Evolutionary conservation across 35 echinoderm and acorn worm genomes (phyloP).

Genomic region (Amphiura filiformis): DNA sequence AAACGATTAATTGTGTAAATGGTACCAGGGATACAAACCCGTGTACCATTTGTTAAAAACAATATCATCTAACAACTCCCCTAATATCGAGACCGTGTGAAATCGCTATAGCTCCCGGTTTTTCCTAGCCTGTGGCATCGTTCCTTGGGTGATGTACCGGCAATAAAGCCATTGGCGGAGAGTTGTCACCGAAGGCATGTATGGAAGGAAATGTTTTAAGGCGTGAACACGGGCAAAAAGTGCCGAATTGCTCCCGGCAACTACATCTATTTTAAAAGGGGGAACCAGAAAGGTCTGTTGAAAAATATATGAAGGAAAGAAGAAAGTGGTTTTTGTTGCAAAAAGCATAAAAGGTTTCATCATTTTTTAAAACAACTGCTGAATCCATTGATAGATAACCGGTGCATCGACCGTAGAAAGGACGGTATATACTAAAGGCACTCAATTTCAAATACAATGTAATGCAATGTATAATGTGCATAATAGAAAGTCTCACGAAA

Average conservation of each 20-base stretch:
- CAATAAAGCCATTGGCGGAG: conserved; percentile 4
- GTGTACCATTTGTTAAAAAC: conserved; percentile 15
- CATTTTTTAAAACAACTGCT: neutral
- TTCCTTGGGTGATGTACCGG: conserved; percentile 3
- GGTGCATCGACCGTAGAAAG: neutral
- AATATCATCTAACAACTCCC: neutral
- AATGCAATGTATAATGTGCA: no score
- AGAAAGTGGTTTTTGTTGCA: neutral
- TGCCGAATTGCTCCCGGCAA: neutral
- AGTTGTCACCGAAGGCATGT: neutral
- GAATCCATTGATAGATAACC: neutral
- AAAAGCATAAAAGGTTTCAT: neutral
- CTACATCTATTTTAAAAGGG: conserved; percentile 1
- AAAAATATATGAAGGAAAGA: neutral
- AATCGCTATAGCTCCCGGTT: neutral
- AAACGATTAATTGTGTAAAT: conserved; percentile 13
- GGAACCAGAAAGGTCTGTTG: conserved; percentile 7
- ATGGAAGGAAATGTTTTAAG: neutral
- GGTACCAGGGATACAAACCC: neutral
- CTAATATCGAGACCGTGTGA: neutral
- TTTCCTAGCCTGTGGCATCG: neutral
- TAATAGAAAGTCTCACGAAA: no score
- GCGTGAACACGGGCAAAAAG: conserved; percentile 1
- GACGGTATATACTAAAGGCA: no score
- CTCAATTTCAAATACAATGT: no score